Evolutionary conservation across 2,888 invertebrate species (phyloP).

Genomic region (Phaedon cochleariae): DNA sequence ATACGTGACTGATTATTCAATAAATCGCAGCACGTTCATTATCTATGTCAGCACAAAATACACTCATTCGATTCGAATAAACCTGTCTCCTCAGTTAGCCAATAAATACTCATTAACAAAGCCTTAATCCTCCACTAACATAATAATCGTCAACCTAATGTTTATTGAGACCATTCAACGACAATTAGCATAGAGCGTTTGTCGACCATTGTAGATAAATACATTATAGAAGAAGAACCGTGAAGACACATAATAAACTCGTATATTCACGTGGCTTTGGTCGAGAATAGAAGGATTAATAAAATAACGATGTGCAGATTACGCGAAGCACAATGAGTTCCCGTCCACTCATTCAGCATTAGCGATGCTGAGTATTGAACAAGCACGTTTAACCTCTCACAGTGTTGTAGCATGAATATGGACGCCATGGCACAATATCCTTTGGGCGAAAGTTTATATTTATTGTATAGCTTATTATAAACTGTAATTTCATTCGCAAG

Average conservation of each 20-base stretch:
- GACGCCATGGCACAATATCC: neutral
- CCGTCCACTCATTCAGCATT: slow-evolving; percentile 22
- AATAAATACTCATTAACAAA: slow-evolving; percentile 25
- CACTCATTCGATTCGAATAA: neutral
- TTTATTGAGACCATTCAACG: slow-evolving; percentile 20
- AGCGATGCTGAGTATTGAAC: slow-evolving; percentile 9
- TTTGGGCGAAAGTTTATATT: neutral
- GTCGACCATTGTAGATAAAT: slow-evolving; percentile 22
- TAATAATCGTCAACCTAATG: slow-evolving; percentile 20
- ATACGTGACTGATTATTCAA: neutral
- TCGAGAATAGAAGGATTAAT: slow-evolving; percentile 35
- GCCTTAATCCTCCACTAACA: slow-evolving; percentile 9
- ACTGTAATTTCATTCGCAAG: too few species aligned
- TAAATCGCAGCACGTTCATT: neutral
- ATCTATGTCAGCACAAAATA: neutral
- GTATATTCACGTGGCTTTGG: slow-evolving; percentile 15
- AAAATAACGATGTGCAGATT: slow-evolving; percentile 39
- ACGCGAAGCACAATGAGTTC: slow-evolving; percentile 35
- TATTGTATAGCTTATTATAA: too few species aligned
- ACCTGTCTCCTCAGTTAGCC: slow-evolving; percentile 1
- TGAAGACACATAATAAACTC: slow-evolving; percentile 14
- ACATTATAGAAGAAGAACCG: slow-evolving; percentile 17
- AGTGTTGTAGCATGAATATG: slow-evolving; percentile 22
- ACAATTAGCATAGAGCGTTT: slow-evolving; percentile 27
- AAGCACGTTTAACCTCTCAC: slow-evolving; percentile 6